phyloP scores from a whole-genome alignment of 2,888 invertebrate genomes.

The Tiliacea aurago region DNA sequence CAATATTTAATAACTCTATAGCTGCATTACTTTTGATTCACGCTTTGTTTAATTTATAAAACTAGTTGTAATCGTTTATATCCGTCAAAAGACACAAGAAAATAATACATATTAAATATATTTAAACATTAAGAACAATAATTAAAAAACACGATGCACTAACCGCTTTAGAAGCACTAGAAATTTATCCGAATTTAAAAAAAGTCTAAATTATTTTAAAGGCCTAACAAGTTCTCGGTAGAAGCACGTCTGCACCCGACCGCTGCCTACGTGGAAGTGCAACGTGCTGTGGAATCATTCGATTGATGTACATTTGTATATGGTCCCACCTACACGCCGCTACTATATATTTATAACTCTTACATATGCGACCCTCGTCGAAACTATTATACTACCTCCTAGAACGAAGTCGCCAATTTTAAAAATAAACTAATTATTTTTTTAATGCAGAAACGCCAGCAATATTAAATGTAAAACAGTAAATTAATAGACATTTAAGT shows the following conservation, averaged over 20 bases:
- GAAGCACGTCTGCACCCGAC: slow-evolving; percentile 5
- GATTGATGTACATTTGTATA: background rate
- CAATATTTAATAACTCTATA: background rate
- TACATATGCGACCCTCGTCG: background rate
- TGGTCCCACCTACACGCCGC: background rate
- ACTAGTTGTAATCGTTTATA: background rate
- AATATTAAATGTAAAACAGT: background rate
- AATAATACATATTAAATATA: background rate
- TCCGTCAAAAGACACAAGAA: background rate
- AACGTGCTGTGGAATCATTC: background rate
- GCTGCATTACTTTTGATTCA: background rate
- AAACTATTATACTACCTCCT: background rate
- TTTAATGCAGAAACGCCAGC: background rate
- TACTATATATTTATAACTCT: slow-evolving; percentile 14
- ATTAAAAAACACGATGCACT: slow-evolving; percentile 15
- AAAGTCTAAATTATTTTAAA: background rate
- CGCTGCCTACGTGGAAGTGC: slow-evolving; percentile 25
- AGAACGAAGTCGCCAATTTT: background rate
- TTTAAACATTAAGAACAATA: background rate
- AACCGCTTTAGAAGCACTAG: slow-evolving; percentile 1
- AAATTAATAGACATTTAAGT: too few species aligned
- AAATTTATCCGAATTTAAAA: background rate
- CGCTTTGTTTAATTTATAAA: background rate
- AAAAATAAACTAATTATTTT: background rate
- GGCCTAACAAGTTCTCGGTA: background rate